Percentiles rank a stretch among this genome's conserved stretches.
These are phyloP conservation scores for Xestia xanthographa DNA, from an alignment of 2,888 invertebrate genomes.

Conservation along the genomic window DNA sequence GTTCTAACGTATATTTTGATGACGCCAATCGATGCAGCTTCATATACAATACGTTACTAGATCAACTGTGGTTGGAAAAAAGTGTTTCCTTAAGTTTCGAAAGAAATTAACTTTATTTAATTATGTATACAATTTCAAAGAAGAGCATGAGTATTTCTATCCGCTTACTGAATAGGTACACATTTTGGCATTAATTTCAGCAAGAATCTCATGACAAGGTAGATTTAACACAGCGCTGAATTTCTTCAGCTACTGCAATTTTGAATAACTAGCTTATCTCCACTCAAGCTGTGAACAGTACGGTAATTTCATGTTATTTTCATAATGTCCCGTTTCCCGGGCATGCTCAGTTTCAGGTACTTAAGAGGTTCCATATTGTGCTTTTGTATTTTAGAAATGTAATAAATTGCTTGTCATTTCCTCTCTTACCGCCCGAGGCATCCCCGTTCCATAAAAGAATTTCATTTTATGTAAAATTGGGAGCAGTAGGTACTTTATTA, in stretches of 20 bases:
- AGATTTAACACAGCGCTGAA: not conserved
- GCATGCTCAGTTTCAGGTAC: conserved; percentile 9
- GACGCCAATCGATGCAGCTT: not conserved
- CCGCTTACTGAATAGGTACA: not conserved
- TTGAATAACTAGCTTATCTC: not conserved
- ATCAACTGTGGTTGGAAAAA: too few relatives aligned
- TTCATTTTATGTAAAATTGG: conserved; percentile 29
- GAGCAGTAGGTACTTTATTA: conserved; percentile 14
- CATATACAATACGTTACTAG: not conserved
- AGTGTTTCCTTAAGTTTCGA: too few relatives aligned
- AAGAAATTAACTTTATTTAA: not conserved
- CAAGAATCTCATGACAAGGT: not conserved
- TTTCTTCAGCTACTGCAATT: not conserved
- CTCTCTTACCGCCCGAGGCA: conserved; percentile 17
- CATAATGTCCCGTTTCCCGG: not conserved
- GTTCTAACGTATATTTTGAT: not conserved
- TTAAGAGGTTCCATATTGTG: not conserved
- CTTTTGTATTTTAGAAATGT: conserved; percentile 40
- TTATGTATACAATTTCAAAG: not conserved
- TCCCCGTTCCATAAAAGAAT: conserved; percentile 11
- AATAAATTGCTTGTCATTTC: conserved; percentile 41
- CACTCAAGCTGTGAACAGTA: not conserved
- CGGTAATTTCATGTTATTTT: not conserved
- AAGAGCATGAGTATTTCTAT: not conserved
- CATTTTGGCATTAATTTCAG: not conserved